These are phyloP conservation scores for Automeris io DNA, from an alignment of 2,888 invertebrate genomes.

Conservation along the genomic window DNA sequence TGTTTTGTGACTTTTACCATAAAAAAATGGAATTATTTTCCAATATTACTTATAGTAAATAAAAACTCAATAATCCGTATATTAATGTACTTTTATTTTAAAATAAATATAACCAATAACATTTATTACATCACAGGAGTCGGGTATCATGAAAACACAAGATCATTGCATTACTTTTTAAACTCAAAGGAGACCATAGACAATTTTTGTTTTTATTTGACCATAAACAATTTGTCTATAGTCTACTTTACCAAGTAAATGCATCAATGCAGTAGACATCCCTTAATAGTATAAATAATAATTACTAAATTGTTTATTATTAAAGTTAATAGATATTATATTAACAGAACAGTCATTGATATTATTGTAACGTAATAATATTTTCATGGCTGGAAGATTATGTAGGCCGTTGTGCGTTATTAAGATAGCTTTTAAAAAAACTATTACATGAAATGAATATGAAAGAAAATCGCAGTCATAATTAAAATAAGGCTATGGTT, in stretches of 20 bases:
- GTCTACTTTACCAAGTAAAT: slow-evolving; percentile 37
- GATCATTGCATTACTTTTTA: slow-evolving; percentile 46
- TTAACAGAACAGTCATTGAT: slow-evolving; percentile 4
- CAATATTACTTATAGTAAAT: slow-evolving; percentile 1
- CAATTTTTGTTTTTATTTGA: slow-evolving; percentile 13
- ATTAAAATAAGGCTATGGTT: too few relatives aligned
- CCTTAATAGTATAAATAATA: slow-evolving; percentile 59
- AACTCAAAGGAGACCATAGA: slow-evolving; percentile 30
- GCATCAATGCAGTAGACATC: slow-evolving; percentile 60
- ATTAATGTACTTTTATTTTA: slow-evolving; percentile 75
- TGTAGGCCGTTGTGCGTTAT: background rate
- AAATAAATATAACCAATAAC: slow-evolving; percentile 78
- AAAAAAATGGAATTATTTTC: background rate
- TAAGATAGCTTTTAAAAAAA: background rate
- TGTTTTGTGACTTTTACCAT: too few relatives aligned
- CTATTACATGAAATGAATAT: too few relatives aligned
- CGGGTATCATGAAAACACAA: slow-evolving; percentile 74
- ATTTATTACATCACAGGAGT: slow-evolving; percentile 77
- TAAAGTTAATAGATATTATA: slow-evolving; percentile 3
- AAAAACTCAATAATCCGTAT: slow-evolving; percentile 38
- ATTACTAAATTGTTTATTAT: slow-evolving; percentile 34
- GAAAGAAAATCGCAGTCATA: too few relatives aligned
- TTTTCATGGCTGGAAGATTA: background rate
- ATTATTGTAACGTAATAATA: background rate
- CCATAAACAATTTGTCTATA: background rate